Percentiles rank a stretch among this genome's conserved stretches.
phyloP scores from a whole-genome alignment of 2,888 invertebrate species.

The Platycheirus rosarum region DNA sequence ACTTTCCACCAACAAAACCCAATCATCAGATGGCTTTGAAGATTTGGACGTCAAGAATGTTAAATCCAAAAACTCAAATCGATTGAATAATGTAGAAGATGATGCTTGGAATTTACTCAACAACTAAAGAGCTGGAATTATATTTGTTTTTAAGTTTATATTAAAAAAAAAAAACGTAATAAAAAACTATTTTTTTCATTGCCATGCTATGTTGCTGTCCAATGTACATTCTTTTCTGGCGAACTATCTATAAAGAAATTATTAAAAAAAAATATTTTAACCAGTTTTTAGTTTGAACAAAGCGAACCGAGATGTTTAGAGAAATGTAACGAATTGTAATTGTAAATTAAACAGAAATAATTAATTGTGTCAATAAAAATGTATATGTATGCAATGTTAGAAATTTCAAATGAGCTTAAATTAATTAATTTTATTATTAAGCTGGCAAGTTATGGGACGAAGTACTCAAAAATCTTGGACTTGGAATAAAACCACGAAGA shows the following conservation, averaged over 20 bases:
- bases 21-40: constrained; percentile 79
- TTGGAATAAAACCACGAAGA: too few relatives aligned
- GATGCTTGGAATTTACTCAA: constrained; percentile 86
- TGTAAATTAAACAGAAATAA: constrained; percentile 41
- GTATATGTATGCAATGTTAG: constrained; percentile 64
- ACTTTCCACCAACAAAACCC: constrained; percentile 76
- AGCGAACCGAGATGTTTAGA: constrained; percentile 1
- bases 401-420: too few relatives aligned
- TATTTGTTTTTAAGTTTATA: constrained; percentile 32
- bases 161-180: constrained; percentile 47
- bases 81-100: constrained; percentile 84
- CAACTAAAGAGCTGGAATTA: constrained; percentile 82
- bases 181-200: constrained; percentile 50
- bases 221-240: constrained; percentile 38
- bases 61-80: constrained; percentile 77
- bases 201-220: constrained; percentile 5
- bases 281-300: constrained; percentile 28
- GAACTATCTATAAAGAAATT: constrained; percentile 13
- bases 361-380: constrained; percentile 66
- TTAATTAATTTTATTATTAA: too few relatives aligned
- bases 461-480: too few relatives aligned
- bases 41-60: constrained; percentile 81
- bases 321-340: constrained; percentile 39
- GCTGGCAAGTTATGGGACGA: too few relatives aligned
- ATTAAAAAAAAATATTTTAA: constrained; percentile 30